phyloP scores from a whole-genome alignment of 2,113 vertebrate genomes.

The Psittacula cyanocephala region DNA sequence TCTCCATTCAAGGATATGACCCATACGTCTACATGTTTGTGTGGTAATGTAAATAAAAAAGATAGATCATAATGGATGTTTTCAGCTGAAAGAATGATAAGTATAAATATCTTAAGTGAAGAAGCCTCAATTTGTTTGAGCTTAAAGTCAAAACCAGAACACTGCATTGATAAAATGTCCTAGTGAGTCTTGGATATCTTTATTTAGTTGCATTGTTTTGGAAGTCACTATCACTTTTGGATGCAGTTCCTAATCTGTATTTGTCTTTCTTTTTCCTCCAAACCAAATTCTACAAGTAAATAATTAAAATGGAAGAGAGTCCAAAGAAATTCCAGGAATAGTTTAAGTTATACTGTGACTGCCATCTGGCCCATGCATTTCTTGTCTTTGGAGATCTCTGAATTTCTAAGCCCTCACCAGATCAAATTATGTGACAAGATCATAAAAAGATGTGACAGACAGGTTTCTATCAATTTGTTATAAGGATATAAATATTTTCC shows the following conservation, averaged over 20 bases:
- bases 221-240: neutral
- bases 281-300: neutral
- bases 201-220: neutral
- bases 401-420: neutral
- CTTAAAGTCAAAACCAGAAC: neutral
- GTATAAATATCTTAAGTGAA: neutral
- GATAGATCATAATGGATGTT: neutral
- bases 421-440: neutral
- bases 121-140: neutral
- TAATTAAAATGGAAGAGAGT: neutral
- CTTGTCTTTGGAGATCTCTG: neutral
- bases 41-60: neutral
- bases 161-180: neutral
- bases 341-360: neutral
- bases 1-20: neutral
- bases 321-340: neutral
- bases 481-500: neutral
- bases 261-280: neutral
- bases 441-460: neutral
- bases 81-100: neutral
- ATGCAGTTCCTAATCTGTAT: neutral
- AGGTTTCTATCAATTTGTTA: neutral
- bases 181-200: neutral
- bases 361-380: neutral
- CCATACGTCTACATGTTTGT: neutral